Evolutionary conservation across 2,888 invertebrate genomes (phyloP).

Genomic region (Hymenopus coronatus): DNA sequence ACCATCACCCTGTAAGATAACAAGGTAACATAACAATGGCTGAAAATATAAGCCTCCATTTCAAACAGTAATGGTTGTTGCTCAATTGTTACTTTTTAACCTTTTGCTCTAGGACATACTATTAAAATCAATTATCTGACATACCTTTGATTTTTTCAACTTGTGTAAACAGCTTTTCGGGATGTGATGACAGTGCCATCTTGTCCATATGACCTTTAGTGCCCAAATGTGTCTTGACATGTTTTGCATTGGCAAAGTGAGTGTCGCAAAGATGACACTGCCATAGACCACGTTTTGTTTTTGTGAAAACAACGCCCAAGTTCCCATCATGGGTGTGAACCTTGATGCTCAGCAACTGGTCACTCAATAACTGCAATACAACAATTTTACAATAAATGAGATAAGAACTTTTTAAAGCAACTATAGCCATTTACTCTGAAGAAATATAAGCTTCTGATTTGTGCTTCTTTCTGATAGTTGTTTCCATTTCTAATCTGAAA

Average conservation of each 20-base stretch:
- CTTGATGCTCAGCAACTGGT: conserved; percentile 29
- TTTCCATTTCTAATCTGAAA: too few relatives aligned
- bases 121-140: neutral
- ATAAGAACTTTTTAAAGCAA: too few relatives aligned
- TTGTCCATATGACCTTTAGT: conserved; percentile 48
- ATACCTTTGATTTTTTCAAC: neutral
- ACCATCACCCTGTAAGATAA: too few relatives aligned
- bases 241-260: conserved; percentile 32
- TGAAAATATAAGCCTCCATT: too few relatives aligned
- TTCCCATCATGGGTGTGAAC: conserved; percentile 49
- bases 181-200: conserved; percentile 47
- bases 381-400: neutral
- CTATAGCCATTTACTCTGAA: too few relatives aligned
- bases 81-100: too few relatives aligned
- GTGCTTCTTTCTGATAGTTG: too few relatives aligned
- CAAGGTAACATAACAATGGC: too few relatives aligned
- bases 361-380: neutral
- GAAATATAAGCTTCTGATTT: neutral
- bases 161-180: conserved; percentile 37
- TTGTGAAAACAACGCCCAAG: conserved; percentile 50
- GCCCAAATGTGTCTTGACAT: conserved; percentile 31
- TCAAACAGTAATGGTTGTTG: too few relatives aligned
- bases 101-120: too few relatives aligned
- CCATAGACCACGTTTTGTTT: conserved; percentile 33
- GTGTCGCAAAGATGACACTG: conserved; percentile 56